Percentiles rank a stretch among this genome's conserved stretches.
Conservation (phyloP, 2,797 vertebrate genomes). For the Remorina albescens region DNA sequence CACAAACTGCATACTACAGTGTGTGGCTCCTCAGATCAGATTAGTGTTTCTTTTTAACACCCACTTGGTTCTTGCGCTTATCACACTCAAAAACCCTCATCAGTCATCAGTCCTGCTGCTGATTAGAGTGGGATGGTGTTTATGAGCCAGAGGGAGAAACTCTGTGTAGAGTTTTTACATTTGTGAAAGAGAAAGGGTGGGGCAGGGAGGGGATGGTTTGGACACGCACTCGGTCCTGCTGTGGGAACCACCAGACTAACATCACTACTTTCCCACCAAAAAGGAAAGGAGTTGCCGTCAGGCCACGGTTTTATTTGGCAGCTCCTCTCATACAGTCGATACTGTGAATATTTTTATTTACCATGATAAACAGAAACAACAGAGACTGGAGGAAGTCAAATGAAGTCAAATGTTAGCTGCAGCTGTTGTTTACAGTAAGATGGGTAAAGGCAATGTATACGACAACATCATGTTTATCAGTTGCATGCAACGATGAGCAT, state of each 20-base stretch:
- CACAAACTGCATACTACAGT: conserved; percentile 41
- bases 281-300: conserved; percentile 25
- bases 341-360: conserved; percentile 38
- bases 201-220: conserved; percentile 40
- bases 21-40: conserved; percentile 21
- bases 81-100: conserved; percentile 60
- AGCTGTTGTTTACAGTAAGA: conserved; percentile 4
- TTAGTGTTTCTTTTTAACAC: conserved; percentile 58
- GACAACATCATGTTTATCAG: conserved; percentile 9
- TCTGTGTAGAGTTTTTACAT: conserved; percentile 37
- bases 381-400: conserved; percentile 8
- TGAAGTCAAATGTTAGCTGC: not conserved
- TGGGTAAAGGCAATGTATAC: not conserved
- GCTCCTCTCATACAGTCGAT: conserved; percentile 18
- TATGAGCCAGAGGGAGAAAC: conserved; percentile 45
- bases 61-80: conserved; percentile 37
- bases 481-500: conserved; percentile 4
- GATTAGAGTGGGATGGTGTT: conserved; percentile 69
- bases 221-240: conserved; percentile 28
- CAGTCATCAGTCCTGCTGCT: conserved; percentile 72
- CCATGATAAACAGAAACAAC: conserved; percentile 11
- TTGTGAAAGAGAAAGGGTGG: conserved; percentile 42
- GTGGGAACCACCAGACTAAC: conserved; percentile 65
- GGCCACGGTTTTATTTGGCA: conserved; percentile 39
- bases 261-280: conserved; percentile 73